These are phyloP conservation scores for Oreochromis spilurus DNA, from an alignment of 2,113 vertebrate species.

Conservation along the genomic window DNA sequence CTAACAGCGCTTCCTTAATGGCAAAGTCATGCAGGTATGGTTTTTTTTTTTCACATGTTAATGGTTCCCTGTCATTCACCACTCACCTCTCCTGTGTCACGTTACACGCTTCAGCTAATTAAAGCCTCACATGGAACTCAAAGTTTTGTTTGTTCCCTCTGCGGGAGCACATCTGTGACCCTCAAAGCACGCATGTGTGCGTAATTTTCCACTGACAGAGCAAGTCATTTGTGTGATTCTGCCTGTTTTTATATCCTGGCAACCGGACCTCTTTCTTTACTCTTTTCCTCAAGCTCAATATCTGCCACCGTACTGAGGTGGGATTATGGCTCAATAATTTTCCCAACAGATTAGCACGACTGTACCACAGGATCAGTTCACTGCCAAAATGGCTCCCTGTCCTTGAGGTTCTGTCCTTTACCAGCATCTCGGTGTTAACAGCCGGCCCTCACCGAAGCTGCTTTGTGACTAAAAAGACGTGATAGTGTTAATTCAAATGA, in stretches of 20 bases:
- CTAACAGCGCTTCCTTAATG: not conserved
- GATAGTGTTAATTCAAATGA: not conserved
- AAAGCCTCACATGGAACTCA: conserved; percentile 32
- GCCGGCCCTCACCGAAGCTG: not conserved
- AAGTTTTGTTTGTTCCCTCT: not conserved
- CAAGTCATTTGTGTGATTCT: not conserved
- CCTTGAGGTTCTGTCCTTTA: conserved; percentile 37
- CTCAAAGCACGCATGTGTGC: not conserved
- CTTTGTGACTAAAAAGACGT: not conserved
- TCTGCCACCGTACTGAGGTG: not conserved
- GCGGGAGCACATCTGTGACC: conserved; percentile 12
- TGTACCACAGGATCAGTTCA: not conserved
- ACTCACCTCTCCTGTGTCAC: conserved; percentile 12
- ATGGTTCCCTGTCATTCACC: conserved; percentile 44
- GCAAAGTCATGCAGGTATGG: not conserved
- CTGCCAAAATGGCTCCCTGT: conserved; percentile 46
- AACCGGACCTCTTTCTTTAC: conserved; percentile 2
- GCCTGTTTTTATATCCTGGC: conserved; percentile 32
- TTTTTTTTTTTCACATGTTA: conserved; percentile 18
- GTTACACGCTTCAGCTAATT: conserved; percentile 28
- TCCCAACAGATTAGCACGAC: conserved; percentile 10
- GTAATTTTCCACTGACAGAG: conserved; percentile 35
- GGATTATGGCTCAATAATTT: conserved; percentile 23
- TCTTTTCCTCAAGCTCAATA: conserved; percentile 3
- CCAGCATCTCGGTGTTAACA: not conserved